A percentile compares a stretch with the other conserved stretches of the same genome.
Conservation (phyloP, 2,888 invertebrate genomes). For the Hydroisotoma schaefferi region DNA sequence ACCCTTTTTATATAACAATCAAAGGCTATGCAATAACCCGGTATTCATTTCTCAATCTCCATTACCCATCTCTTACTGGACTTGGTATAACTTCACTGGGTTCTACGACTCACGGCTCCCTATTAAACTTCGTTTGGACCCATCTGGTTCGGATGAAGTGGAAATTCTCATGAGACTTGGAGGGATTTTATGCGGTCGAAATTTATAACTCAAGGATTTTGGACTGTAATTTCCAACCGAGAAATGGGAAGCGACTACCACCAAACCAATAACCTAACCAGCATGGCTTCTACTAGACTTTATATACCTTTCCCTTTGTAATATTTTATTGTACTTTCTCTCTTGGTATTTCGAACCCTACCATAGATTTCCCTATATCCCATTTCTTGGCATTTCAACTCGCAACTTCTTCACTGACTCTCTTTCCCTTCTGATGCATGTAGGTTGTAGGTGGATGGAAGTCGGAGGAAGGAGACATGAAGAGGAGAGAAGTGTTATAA, state of each 20-base stretch:
- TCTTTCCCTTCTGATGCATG: slow-evolving; percentile 15
- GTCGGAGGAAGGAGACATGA: too few species aligned
- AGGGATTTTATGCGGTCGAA: slow-evolving; percentile 48
- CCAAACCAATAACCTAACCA: too few species aligned
- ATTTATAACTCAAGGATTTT: slow-evolving; percentile 49
- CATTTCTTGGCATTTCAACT: slow-evolving; percentile 30
- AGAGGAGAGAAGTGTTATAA: slow-evolving; percentile 13
- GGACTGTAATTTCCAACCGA: slow-evolving; percentile 32
- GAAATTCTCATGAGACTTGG: slow-evolving; percentile 45
- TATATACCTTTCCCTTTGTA: too few species aligned
- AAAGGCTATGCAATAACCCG: too few species aligned
- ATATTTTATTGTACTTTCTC: too few species aligned
- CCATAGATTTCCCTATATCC: not conserved
- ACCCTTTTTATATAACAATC: too few species aligned
- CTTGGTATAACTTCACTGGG: not conserved
- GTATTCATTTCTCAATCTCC: not conserved
- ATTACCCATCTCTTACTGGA: not conserved
- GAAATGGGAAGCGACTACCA: not conserved
- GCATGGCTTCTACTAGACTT: not conserved
- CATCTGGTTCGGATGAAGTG: slow-evolving; percentile 49
- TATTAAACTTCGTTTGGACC: too few species aligned
- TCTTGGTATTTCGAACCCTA: too few species aligned
- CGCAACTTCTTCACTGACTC: slow-evolving; percentile 26
- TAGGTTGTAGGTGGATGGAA: not conserved
- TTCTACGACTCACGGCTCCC: too few species aligned